phyloP scores from a whole-genome alignment of 2,113 vertebrate genomes.

The Nipponia nippon region DNA sequence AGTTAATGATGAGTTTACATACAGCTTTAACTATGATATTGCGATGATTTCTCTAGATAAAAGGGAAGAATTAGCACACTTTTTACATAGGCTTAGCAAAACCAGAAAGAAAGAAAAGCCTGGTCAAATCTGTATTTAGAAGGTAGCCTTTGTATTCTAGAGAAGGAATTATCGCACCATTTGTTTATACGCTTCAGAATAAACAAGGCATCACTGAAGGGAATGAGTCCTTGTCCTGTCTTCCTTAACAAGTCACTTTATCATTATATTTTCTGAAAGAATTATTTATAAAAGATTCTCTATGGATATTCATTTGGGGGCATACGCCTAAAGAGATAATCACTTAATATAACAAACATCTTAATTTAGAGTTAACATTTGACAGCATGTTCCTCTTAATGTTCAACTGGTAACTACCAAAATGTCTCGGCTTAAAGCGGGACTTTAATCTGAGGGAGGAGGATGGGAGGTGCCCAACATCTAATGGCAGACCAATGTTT shows the following conservation, averaged over 20 bases:
- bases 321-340: background rate
- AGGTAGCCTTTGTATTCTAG: background rate
- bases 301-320: background rate
- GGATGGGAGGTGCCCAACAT: background rate
- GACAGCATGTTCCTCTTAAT: background rate
- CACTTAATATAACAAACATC: conserved; percentile 7
- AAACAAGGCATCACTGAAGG: background rate
- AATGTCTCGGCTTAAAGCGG: background rate
- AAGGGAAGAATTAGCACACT: background rate
- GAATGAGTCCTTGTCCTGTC: background rate
- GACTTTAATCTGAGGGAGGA: background rate
- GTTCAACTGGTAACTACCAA: background rate
- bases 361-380: background rate
- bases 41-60: background rate
- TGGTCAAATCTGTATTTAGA: background rate
- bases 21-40: background rate
- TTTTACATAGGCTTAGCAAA: background rate
- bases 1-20: background rate
- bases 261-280: conserved; percentile 12
- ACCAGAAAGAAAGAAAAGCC: background rate
- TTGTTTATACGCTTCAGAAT: background rate
- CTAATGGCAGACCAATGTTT: background rate
- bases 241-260: background rate
- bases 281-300: conserved; percentile 41
- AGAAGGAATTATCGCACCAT: background rate